Evolutionary conservation across 2,113 vertebrate species (phyloP).

Genomic region (Callospermophilus lateralis): DNA sequence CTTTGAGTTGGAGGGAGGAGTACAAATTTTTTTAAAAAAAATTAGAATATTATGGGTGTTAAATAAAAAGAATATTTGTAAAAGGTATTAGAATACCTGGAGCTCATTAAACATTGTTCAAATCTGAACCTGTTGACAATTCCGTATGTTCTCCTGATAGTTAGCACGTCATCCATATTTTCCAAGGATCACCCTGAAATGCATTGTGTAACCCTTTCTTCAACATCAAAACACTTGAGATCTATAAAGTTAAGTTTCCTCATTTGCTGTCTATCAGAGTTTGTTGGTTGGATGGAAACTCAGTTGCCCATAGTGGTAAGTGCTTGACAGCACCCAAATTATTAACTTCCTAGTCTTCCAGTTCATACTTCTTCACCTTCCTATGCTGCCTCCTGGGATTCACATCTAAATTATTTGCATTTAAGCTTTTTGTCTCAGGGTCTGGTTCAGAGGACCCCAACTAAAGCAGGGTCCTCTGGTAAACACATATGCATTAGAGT

Average conservation of each 20-base stretch:
- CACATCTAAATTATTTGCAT: no score
- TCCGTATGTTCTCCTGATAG: background rate
- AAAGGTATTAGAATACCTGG: background rate
- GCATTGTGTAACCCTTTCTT: background rate
- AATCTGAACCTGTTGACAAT: background rate
- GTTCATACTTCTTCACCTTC: background rate
- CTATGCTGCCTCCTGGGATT: background rate
- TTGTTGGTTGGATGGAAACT: background rate
- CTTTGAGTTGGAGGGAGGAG: background rate
- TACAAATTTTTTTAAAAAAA: no score
- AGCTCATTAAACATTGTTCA: background rate
- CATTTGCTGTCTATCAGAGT: background rate
- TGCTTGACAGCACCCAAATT: background rate
- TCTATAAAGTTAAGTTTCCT: background rate
- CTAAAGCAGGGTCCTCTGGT: background rate
- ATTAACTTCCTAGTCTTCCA: background rate
- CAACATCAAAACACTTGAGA: background rate
- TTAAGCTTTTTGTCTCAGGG: background rate
- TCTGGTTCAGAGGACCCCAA: background rate
- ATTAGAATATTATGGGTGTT: background rate
- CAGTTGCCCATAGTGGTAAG: background rate
- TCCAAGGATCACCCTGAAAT: background rate
- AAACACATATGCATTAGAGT: background rate
- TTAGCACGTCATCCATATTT: background rate
- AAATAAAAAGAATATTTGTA: background rate